A percentile compares a stretch with the other conserved stretches of the same genome.
Evolutionary conservation across 64 coral and sea anemone species (phyloP).

Genomic region (Orbicella faveolata): DNA sequence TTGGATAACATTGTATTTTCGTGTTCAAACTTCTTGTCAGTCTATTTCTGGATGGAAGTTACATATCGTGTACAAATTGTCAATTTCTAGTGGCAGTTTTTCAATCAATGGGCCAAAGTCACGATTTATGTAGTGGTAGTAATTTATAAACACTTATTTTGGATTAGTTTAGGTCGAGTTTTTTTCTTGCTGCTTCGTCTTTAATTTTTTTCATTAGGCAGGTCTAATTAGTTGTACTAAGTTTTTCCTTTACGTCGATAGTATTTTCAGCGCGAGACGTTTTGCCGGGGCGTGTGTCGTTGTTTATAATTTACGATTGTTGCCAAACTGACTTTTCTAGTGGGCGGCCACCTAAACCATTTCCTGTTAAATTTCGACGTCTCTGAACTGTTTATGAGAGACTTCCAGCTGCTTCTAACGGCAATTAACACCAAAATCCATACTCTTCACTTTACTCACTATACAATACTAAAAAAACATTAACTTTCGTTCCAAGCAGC

Average conservation of each 20-base stretch:
- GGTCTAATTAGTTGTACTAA: background rate
- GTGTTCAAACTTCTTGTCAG: background rate
- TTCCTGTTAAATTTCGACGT: conserved; percentile 9
- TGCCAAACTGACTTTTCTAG: background rate
- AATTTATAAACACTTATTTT: background rate
- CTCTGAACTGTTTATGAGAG: background rate
- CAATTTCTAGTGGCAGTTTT: conserved; percentile 11
- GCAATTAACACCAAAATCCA: background rate
- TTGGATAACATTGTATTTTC: background rate
- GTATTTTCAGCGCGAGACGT: background rate
- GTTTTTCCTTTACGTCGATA: background rate
- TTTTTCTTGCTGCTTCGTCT: background rate
- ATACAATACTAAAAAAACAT: too few species aligned
- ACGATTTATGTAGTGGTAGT: background rate
- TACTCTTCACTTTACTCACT: too few species aligned
- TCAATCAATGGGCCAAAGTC: background rate
- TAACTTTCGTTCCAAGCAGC: too few species aligned
- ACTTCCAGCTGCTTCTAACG: background rate
- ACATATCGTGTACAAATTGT: background rate
- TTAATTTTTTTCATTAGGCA: background rate
- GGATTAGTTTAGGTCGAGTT: background rate
- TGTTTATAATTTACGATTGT: conserved; percentile 30
- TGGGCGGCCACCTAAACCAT: background rate
- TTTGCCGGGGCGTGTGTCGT: conserved; percentile 8
- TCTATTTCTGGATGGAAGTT: background rate